Percentiles rank a stretch among this genome's conserved stretches.
Conservation (phyloP, 2,113 vertebrate genomes). For the Mirza zaza region DNA sequence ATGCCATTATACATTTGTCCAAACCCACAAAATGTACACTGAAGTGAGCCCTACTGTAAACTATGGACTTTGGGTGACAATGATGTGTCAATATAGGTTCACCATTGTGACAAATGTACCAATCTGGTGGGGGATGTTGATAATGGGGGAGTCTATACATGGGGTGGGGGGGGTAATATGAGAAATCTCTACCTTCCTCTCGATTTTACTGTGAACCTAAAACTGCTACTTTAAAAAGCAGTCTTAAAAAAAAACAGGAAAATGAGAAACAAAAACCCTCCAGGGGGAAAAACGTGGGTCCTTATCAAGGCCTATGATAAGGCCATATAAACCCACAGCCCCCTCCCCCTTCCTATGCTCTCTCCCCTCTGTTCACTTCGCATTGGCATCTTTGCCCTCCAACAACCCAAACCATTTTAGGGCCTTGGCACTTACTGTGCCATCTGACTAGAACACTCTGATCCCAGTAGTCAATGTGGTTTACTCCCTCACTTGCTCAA, state of each 20-base stretch:
- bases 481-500: neutral
- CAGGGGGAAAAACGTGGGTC: neutral
- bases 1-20: too few species aligned
- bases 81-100: neutral
- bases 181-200: neutral
- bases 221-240: neutral
- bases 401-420: neutral
- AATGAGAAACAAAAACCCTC: neutral
- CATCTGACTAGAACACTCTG: neutral
- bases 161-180: neutral
- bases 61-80: neutral
- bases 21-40: neutral
- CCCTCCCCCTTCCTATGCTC: neutral
- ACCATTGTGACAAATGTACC: neutral
- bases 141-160: neutral
- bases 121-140: neutral
- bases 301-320: neutral
- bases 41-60: neutral
- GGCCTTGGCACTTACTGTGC: neutral
- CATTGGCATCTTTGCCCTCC: neutral
- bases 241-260: neutral
- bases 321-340: neutral
- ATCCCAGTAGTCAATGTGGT: neutral
- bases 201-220: neutral
- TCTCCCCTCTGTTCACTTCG: neutral